A percentile compares a stretch with the other conserved stretches of the same genome.
phyloP scores from a whole-genome alignment of 1,140 invertebrate species.

The Hermatobates lingyangjiaoensis region DNA sequence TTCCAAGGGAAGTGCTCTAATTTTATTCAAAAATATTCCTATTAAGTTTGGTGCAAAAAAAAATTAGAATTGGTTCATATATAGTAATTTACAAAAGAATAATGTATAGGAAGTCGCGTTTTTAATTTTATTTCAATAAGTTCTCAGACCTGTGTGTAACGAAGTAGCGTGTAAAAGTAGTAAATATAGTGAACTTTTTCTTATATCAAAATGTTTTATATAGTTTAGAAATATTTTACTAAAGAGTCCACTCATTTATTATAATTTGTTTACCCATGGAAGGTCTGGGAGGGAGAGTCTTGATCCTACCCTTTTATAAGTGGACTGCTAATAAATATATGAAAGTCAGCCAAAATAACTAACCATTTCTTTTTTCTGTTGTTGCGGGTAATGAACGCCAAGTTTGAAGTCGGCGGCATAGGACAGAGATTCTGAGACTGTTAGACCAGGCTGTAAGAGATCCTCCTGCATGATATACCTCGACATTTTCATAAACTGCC shows the following conservation, averaged over 20 bases:
- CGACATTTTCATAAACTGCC: slow-evolving; percentile 65
- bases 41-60: no score
- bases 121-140: no score
- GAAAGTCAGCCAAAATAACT: slow-evolving; percentile 19
- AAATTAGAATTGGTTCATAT: no score
- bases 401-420: slow-evolving; percentile 77
- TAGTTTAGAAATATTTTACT: not conserved
- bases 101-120: no score
- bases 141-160: no score
- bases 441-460: slow-evolving; percentile 63
- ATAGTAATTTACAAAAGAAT: no score
- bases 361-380: slow-evolving; percentile 50
- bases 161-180: not conserved
- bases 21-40: no score
- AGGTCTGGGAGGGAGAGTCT: not conserved
- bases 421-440: slow-evolving; percentile 65
- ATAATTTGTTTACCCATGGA: not conserved
- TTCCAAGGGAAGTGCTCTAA: no score
- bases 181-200: not conserved
- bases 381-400: slow-evolving; percentile 35
- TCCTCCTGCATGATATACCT: slow-evolving; percentile 88
- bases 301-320: not conserved
- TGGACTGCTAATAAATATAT: not conserved
- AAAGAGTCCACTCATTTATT: not conserved
- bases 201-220: not conserved